phyloP scores from a whole-genome alignment of 2,113 vertebrate genomes.

The Eudyptes chrysolophus region DNA sequence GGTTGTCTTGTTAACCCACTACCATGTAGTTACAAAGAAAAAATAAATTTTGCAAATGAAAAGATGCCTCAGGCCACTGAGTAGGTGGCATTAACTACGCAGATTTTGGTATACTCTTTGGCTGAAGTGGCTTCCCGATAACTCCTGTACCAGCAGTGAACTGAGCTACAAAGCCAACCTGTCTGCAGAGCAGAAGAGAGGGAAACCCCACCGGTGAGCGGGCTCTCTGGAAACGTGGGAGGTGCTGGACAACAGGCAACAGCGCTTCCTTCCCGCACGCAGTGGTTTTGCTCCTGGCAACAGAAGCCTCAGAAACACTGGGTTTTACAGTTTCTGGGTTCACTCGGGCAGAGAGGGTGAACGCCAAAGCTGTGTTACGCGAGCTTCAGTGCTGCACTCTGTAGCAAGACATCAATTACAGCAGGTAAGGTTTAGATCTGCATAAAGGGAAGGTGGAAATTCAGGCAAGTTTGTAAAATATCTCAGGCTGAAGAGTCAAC shows the following conservation, averaged over 20 bases:
- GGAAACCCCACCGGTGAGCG: neutral
- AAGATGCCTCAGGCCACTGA: neutral
- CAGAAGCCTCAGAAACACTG: neutral
- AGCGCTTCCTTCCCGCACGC: neutral
- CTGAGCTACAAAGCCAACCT: neutral
- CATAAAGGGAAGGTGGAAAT: neutral
- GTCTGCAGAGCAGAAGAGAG: neutral
- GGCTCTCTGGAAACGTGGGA: neutral
- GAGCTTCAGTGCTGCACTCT: neutral
- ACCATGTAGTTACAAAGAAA: neutral
- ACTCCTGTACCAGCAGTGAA: neutral
- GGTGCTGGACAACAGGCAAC: rapidly evolving
- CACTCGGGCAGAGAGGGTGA: neutral
- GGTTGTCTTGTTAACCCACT: neutral
- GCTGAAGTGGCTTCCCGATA: neutral
- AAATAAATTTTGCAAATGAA: neutral
- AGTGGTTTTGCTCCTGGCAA: neutral
- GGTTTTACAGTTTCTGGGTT: neutral
- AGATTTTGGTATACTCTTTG: neutral
- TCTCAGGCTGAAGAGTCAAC: neutral
- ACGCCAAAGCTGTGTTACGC: neutral
- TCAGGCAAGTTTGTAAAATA: neutral
- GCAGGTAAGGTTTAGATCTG: neutral
- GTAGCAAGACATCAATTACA: neutral
- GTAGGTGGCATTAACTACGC: neutral